Percentiles rank a stretch among this genome's conserved stretches.
These are phyloP conservation scores for Clytia hemisphaerica DNA, from an alignment of 30 jellyfish, hydroid and myxozoan genomes.

Conservation along the genomic window DNA sequence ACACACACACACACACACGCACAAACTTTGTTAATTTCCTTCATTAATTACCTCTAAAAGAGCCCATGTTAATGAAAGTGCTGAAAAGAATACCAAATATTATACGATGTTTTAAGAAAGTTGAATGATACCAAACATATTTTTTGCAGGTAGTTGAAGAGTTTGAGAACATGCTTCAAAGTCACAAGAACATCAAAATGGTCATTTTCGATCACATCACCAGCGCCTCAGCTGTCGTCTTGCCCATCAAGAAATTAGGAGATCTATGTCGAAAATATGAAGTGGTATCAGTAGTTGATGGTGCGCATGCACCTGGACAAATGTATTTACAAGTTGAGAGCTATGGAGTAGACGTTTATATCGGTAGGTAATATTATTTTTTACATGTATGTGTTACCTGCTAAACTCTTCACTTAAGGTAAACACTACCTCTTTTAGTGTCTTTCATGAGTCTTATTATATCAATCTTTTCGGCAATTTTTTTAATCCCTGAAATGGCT, in stretches of 20 bases:
- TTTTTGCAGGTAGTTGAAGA: too few relatives aligned
- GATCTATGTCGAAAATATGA: constrained; percentile 59
- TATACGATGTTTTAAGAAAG: too few relatives aligned
- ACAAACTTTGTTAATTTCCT: too few relatives aligned
- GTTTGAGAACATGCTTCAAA: constrained; percentile 26
- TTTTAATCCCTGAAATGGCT: too few relatives aligned
- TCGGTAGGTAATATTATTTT: constrained; percentile 38
- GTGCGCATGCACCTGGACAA: constrained; percentile 99
- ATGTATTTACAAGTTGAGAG: constrained; percentile 56
- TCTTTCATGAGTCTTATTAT: too few relatives aligned
- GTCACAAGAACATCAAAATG: constrained; percentile 46
- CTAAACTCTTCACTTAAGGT: not conserved
- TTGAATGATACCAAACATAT: too few relatives aligned
- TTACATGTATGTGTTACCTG: not conserved
- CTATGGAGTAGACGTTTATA: constrained; percentile 75
- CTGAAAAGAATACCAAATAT: too few relatives aligned
- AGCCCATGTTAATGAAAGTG: too few relatives aligned
- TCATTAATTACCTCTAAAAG: too few relatives aligned
- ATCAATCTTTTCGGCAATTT: too few relatives aligned
- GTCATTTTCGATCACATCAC: constrained; percentile 94
- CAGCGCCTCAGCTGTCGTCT: constrained; percentile 63
- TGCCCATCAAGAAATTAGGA: constrained; percentile 69
- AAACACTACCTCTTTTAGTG: too few relatives aligned
- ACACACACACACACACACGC: too few relatives aligned
- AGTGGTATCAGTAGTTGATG: constrained; percentile 74